A percentile compares a stretch with the other conserved stretches of the same genome.
Conservation (phyloP, 2,113 vertebrate genomes). For the Crocuta crocuta region DNA sequence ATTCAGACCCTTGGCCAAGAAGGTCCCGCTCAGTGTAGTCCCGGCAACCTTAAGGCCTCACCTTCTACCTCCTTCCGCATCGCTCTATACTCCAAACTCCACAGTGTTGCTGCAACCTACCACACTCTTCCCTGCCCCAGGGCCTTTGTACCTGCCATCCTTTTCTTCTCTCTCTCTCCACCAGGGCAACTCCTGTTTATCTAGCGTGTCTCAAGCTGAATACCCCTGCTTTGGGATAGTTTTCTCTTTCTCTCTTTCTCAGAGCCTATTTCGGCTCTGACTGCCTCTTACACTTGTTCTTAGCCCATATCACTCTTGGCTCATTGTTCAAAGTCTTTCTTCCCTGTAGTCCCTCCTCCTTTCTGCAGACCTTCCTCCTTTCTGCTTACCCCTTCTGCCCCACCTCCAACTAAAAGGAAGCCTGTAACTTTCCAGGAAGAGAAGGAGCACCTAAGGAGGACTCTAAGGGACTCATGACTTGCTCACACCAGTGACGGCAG, state of each 20-base stretch:
- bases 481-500: not conserved
- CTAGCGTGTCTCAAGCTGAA: not conserved
- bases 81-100: not conserved
- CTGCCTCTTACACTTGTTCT: not conserved
- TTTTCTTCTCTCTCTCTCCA: not conserved
- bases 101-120: not conserved
- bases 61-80: not conserved
- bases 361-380: not conserved
- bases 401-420: not conserved
- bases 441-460: not conserved
- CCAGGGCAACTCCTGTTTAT: not conserved
- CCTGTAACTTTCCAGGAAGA: not conserved
- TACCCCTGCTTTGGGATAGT: not conserved
- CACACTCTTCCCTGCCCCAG: not conserved
- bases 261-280: not conserved
- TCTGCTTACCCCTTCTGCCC: no score
- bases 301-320: not conserved
- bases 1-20: not conserved
- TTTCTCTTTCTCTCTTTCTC: not conserved
- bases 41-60: not conserved
- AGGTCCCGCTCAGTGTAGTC: not conserved
- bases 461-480: not conserved
- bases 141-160: not conserved
- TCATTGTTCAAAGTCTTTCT: not conserved
- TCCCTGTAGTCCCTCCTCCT: not conserved